A percentile compares a stretch with the other conserved stretches of the same genome.
These are phyloP conservation scores for Lanistes nyassanus DNA, from an alignment of 1,140 invertebrate species.

Conservation along the genomic window DNA sequence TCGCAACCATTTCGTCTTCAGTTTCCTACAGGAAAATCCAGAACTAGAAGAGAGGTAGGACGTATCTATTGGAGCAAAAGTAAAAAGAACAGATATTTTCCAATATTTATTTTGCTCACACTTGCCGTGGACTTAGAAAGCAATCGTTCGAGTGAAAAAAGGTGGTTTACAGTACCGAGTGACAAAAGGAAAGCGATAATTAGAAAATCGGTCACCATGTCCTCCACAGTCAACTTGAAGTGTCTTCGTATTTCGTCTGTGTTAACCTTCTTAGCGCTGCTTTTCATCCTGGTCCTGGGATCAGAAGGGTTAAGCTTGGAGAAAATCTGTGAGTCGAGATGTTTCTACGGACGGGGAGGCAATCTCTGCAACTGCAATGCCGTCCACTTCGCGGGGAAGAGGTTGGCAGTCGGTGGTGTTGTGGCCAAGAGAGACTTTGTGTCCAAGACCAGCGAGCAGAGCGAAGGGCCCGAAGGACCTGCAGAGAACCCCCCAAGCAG, in stretches of 20 bases:
- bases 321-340: slow-evolving; percentile 20
- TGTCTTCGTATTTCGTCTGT: no score
- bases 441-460: not conserved
- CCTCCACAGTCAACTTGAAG: no score
- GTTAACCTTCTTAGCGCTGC: slow-evolving; percentile 11
- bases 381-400: slow-evolving; percentile 32
- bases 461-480: not conserved
- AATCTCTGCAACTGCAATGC: slow-evolving; percentile 31
- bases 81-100: no score
- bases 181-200: no score
- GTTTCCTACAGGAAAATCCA: no score
- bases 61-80: no score
- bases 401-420: not conserved
- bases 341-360: slow-evolving; percentile 21
- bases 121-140: no score
- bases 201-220: no score
- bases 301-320: slow-evolving; percentile 11
- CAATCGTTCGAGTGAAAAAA: no score
- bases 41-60: no score
- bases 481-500: not conserved
- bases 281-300: not conserved
- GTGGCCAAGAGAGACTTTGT: not conserved
- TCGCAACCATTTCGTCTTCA: no score
- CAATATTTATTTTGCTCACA: not conserved
- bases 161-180: no score